phyloP scores from a whole-genome alignment of 2,797 vertebrate species.

The Mallotus villosus region DNA sequence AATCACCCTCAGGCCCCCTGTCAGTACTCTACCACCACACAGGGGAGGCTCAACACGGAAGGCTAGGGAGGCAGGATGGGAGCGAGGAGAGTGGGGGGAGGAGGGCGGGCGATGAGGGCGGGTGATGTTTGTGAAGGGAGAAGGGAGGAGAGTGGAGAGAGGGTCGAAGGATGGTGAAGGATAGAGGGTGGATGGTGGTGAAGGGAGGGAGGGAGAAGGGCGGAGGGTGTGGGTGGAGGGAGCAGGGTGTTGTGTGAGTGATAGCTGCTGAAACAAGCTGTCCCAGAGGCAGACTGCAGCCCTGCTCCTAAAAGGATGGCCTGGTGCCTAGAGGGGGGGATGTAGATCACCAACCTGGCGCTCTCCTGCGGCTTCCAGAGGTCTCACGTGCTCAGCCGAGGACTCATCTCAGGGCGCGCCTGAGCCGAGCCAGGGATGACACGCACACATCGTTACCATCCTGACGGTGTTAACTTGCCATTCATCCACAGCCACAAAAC shows the following conservation, averaged over 20 bases:
- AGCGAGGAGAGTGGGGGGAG: too few relatives aligned
- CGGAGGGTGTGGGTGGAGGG: conserved; percentile 16
- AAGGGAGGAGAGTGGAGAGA: too few relatives aligned
- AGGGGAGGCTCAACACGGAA: neutral
- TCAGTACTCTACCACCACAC: conserved; percentile 10
- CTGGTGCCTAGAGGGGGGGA: conserved; percentile 28
- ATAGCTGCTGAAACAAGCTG: conserved; percentile 51
- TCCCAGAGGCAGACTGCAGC: conserved; percentile 34
- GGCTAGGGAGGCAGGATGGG: too few relatives aligned
- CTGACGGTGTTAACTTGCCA: neutral
- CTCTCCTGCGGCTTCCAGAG: conserved; percentile 39
- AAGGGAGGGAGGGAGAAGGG: neutral
- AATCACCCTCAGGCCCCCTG: conserved; percentile 33
- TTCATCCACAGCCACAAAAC: conserved; percentile 2
- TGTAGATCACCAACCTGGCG: conserved; percentile 30
- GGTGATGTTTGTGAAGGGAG: too few relatives aligned
- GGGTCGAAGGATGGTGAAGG: too few relatives aligned
- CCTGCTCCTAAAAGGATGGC: conserved; percentile 32
- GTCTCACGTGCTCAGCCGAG: conserved; percentile 50
- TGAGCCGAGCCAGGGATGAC: conserved; percentile 34
- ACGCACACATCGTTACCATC: conserved; percentile 22
- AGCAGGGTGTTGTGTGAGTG: conserved; percentile 31
- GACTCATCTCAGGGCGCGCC: conserved; percentile 36
- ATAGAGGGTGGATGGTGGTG: too few relatives aligned
- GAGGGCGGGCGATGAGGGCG: too few relatives aligned